Base-by-base conservation (phyloP, 2,797 vertebrate species). In the Hemitrygon akajei region DNA sequence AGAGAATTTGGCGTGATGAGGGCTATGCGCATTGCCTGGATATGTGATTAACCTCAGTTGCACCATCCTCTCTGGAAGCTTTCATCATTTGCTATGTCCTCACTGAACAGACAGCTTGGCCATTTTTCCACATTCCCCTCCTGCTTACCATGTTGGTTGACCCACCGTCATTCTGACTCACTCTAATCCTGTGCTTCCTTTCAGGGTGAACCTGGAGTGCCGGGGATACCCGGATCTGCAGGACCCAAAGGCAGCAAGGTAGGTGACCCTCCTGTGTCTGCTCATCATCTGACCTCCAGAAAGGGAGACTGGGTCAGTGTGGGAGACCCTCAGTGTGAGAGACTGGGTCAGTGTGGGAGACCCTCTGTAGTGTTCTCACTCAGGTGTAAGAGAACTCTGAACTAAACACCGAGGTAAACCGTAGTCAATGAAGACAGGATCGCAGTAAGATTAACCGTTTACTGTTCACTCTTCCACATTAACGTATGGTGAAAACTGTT, bases 201-300 rank as follows among this genome's bases (percentile, higher is more conserved):
- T 27, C 94, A 99, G 98, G 98, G 98, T 86, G 95, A 96, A 91
- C 96, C 96, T 0, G 98, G 98, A 93, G 96, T 97, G 9, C 97
- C 95, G 79, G 98, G 98, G 75, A 95, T 96, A 73, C 96, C 96
- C 0, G 98, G 98, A 3, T 95, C 94, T 66, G 16, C 84, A 0
- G 98, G 98, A 81, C 96, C 96, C 93, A 98, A 98, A 95, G 98
- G 98, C 94, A 96, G 94, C 94, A 98, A 97, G 97, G 98, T 99
- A 94, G 96, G 95, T 76, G 81, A 80, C 11, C 14, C 7, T 18
- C 47, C 47, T 47, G 47, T 47, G 2, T 47, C 47, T 47, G 47
- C 47, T 47, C 47, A 47, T 47, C 47, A 47, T 47, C 47, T 47
- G 47, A 47, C 47, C 47, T 47, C 47, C 47, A 47, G 47, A 47